Conservation (phyloP, 2,888 invertebrate species). For the Drosophila neutralis region DNA sequence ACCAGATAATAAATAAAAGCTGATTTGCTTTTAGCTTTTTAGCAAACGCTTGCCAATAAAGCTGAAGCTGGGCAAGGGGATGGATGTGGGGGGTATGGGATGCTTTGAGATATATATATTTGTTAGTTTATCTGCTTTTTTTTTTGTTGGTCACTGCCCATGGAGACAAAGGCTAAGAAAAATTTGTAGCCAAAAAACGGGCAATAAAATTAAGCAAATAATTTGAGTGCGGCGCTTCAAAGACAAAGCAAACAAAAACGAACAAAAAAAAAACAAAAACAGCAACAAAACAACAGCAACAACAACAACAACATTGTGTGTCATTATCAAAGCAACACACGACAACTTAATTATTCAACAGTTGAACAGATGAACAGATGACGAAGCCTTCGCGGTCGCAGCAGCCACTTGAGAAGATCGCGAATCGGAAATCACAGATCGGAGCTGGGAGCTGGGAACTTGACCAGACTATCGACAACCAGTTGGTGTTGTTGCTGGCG, state of each 20-base stretch:
- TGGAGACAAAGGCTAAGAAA: conserved; percentile 38
- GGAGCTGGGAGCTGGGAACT: conserved; percentile 24
- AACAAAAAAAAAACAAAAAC: neutral
- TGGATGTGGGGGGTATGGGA: neutral
- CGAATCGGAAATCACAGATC: conserved; percentile 21
- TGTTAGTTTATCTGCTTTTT: neutral
- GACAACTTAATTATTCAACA: conserved; percentile 75
- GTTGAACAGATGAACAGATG: conserved; percentile 46
- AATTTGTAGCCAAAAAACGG: conserved; percentile 40
- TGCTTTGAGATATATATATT: neutral
- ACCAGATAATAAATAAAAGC: conserved; percentile 68
- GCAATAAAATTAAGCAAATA: conserved; percentile 71
- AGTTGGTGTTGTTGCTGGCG: conserved; percentile 25
- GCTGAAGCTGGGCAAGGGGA: neutral
- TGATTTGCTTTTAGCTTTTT: conserved; percentile 66
- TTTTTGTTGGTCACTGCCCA: conserved; percentile 18
- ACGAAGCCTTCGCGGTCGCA: conserved; percentile 18
- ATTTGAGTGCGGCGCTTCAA: conserved; percentile 63
- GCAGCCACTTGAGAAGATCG: conserved; percentile 20
- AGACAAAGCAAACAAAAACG: conserved; percentile 48
- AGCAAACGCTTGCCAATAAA: conserved; percentile 31
- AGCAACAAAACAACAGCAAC: conserved; percentile 16
- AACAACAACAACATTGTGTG: conserved; percentile 27
- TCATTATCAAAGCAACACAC: conserved; percentile 61
- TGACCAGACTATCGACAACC: conserved; percentile 2